Conservation (phyloP, 2,888 invertebrate species). For the Pandemis heparana region DNA sequence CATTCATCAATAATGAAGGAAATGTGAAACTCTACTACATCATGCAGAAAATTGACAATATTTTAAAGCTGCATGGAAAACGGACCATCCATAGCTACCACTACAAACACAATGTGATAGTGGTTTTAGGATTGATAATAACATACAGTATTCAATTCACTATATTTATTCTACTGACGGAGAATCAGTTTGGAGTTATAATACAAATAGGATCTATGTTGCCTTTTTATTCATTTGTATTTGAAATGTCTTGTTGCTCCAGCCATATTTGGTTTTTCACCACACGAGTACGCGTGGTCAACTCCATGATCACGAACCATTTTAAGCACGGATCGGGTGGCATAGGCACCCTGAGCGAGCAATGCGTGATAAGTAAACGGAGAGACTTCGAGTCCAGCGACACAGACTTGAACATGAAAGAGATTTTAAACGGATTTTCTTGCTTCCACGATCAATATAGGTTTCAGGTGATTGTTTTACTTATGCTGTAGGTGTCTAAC, state of each 20-base stretch:
- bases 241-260: not conserved
- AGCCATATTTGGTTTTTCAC: not conserved
- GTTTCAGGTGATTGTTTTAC: conserved; percentile 47
- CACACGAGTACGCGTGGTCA: not conserved
- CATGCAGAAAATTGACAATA: conserved; percentile 64
- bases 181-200: not conserved
- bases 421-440: conserved; percentile 49
- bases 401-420: conserved; percentile 50
- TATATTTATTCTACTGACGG: not conserved
- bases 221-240: not conserved
- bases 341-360: not conserved
- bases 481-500: not conserved
- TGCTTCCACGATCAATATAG: conserved; percentile 51
- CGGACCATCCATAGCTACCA: not conserved
- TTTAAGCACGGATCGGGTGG: not conserved
- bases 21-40: conserved; percentile 60
- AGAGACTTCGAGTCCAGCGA: conserved; percentile 53
- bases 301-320: not conserved
- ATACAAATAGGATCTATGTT: not conserved
- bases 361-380: conserved; percentile 12
- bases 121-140: not conserved
- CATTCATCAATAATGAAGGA: conserved; percentile 58
- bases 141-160: not conserved
- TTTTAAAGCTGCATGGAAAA: conserved; percentile 53
- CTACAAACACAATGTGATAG: not conserved